These are phyloP conservation scores for Eriosoma lanigerum DNA, from an alignment of 1,140 invertebrate genomes.

Conservation along the genomic window DNA sequence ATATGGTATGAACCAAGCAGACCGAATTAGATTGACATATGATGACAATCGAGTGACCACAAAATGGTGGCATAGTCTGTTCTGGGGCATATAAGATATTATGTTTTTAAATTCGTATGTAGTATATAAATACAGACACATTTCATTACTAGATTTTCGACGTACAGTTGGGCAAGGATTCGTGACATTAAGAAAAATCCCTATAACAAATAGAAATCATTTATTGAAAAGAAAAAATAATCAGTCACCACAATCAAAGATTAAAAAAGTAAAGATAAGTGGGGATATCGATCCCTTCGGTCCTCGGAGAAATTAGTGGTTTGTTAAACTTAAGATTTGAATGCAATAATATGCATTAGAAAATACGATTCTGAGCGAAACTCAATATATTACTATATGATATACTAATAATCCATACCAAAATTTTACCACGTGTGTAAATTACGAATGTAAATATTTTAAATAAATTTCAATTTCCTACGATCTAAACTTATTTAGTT, in stretches of 20 bases:
- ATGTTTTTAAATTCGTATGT: slow-evolving; percentile 53
- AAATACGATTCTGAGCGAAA: no score
- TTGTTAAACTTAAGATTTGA: no score
- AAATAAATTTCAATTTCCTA: no score
- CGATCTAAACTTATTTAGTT: no score
- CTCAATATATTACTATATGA: no score
- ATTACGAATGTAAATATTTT: no score
- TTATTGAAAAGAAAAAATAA: not conserved
- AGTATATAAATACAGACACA: not conserved
- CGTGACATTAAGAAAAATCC: not conserved
- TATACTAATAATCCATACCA: no score
- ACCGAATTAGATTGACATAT: not conserved
- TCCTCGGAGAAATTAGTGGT: no score
- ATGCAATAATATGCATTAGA: no score
- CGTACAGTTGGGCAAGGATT: slow-evolving; percentile 4
- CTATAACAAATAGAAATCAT: not conserved
- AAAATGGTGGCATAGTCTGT: slow-evolving; percentile 45
- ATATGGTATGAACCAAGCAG: not conserved
- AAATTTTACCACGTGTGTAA: no score
- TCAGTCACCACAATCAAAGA: not conserved
- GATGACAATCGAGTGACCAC: no score
- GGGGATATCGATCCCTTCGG: no score
- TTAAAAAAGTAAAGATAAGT: not conserved
- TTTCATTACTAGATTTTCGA: not conserved
- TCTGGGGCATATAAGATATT: slow-evolving; percentile 52